Evolutionary conservation across 2,888 invertebrate genomes (phyloP), one percentile per base, ranked within the genome.

Genomic region (Heteromyza rotundicornis): DNA sequence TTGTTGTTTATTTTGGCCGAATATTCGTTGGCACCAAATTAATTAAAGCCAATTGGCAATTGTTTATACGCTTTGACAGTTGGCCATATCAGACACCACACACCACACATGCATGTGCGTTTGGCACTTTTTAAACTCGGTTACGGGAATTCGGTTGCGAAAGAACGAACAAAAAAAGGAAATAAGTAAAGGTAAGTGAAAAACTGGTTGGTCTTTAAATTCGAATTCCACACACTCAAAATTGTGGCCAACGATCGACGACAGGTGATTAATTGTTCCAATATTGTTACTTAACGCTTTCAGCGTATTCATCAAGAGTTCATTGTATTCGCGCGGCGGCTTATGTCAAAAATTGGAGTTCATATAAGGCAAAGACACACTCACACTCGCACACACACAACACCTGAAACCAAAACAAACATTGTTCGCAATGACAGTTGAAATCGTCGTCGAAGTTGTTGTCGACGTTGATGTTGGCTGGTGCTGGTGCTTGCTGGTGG

Each of bases 261-360:
- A 78, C 76, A 78, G 76, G 76, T 76, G 76, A 76, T 76, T 76
- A 76, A 76, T 76, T 76, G 76, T 76, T 70, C 63, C 67, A 68
- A 68, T 62, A 64, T 73, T 70, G 77, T 77, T 77, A 76, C 77
- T 75, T 73, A 75, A 75, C 76, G 72, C 71, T 67, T 64, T 68
- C 68, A 19, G 19, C 14, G 47, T 8, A 47, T 47, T 47, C 17
- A 47, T 47, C 47, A 47, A 47, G 47, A 19, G 47, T 47, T 47
- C 20, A 47, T 47, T 47, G 47, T 47, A 19, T 47, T n/a, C n/a
- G n/a, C n/a, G n/a, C n/a, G n/a, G 20, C 47, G 47, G 47, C 47
- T 20, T 3, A 47, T 47, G 47, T 47, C 47, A 47, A 47, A 40
- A 40, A n/a, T 40, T 7, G 10, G 40, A 2, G 14, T 3, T 40